These are phyloP conservation scores for Lipophrys pholis DNA, from an alignment of 2,113 vertebrate species.

Conservation along the genomic window DNA sequence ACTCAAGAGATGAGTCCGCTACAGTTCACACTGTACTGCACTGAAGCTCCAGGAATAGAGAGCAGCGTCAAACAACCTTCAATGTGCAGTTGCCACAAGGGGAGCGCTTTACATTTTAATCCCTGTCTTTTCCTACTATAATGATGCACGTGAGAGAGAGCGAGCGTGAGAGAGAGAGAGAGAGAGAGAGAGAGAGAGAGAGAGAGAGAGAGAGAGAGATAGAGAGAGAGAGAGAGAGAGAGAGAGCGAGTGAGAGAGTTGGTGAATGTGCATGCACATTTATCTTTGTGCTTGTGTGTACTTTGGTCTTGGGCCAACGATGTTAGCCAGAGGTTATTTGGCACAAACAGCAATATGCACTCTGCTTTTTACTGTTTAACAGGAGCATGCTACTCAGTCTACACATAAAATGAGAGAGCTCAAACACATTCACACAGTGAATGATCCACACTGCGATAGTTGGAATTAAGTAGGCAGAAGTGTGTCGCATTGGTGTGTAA, in stretches of 20 bases:
- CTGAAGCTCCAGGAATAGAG: conserved; percentile 16
- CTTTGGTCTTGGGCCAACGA: conserved; percentile 47
- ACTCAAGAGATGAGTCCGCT: background rate
- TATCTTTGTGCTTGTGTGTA: conserved; percentile 1
- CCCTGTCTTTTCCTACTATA: conserved; percentile 33
- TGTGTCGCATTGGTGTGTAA: too few species aligned
- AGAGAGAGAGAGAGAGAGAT: background rate
- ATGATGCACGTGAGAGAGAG: conserved; percentile 13
- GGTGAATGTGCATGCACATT: background rate
- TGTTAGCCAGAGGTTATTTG: conserved; percentile 60
- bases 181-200: background rate
- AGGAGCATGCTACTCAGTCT: conserved; percentile 19
- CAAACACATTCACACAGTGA: conserved; percentile 19
- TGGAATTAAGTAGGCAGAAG: too few species aligned
- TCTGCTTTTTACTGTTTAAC: conserved; percentile 35
- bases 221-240: background rate
- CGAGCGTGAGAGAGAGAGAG: background rate
- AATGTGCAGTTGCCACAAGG: conserved; percentile 67
- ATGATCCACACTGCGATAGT: background rate
- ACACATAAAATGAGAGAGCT: conserved; percentile 31
- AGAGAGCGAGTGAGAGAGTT: too few species aligned
- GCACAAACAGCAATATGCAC: conserved; percentile 44
- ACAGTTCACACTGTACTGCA: conserved; percentile 14
- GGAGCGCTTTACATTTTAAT: conserved; percentile 70
- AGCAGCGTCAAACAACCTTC: conserved; percentile 51